Percentiles rank a stretch among this genome's conserved stretches.
Evolutionary conservation across 1,140 invertebrate species (phyloP).

Genomic region (Phymorhynchus buccinoides): DNA sequence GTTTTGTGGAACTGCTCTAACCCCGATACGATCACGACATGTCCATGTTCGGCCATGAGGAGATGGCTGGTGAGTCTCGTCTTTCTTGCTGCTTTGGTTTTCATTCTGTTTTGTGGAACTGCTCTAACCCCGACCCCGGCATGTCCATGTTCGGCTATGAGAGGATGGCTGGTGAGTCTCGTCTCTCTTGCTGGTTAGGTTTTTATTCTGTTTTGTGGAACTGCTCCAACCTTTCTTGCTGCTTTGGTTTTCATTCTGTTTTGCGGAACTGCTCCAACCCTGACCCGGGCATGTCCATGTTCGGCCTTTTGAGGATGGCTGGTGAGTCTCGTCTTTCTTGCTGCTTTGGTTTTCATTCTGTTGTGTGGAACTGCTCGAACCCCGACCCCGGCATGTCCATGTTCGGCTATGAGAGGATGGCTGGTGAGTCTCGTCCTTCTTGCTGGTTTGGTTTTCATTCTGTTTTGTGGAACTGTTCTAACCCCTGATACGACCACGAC

Average conservation of each 20-base stretch:
- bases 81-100: background rate
- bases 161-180: constrained; percentile 52
- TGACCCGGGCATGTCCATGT: constrained; percentile 53
- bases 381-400: constrained; percentile 52
- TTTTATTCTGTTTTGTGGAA: background rate
- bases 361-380: constrained; percentile 84
- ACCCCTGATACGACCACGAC: too few relatives aligned
- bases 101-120: constrained; percentile 81
- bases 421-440: constrained; percentile 44
- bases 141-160: constrained; percentile 61
- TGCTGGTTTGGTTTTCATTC: background rate
- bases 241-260: background rate
- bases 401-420: constrained; percentile 57
- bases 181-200: too few relatives aligned
- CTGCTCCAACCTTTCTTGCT: background rate
- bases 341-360: background rate
- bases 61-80: constrained; percentile 49
- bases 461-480: background rate
- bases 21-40: too few relatives aligned
- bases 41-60: constrained; percentile 59
- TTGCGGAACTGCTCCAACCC: constrained; percentile 83
- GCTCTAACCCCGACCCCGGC: constrained; percentile 67
- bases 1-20: too few relatives aligned
- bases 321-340: constrained; percentile 46
- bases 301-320: constrained; percentile 55